phyloP scores from a whole-genome alignment of 2,113 vertebrate genomes.

The Vimba vimba region DNA sequence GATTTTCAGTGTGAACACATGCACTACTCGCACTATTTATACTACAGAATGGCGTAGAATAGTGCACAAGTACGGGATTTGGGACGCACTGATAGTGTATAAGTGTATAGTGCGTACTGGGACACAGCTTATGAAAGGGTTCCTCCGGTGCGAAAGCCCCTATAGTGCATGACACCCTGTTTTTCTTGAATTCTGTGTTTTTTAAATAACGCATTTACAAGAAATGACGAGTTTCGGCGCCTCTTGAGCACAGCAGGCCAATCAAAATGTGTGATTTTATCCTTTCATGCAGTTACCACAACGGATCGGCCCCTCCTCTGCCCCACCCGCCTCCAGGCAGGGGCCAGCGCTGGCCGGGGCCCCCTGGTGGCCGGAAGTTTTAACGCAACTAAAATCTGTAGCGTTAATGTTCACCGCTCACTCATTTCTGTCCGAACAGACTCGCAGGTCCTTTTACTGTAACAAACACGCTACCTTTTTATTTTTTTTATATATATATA shows the following conservation, averaged over 20 bases:
- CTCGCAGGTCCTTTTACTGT: constrained; percentile 24
- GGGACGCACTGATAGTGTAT: too few species aligned
- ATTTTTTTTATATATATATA: not conserved
- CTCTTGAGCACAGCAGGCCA: constrained; percentile 66
- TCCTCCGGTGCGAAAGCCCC: too few species aligned
- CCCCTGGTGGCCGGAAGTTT: constrained; percentile 80
- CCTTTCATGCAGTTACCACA: constrained; percentile 83
- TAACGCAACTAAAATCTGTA: constrained; percentile 71
- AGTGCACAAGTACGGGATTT: too few species aligned
- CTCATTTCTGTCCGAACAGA: constrained; percentile 25
- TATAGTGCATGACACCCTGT: constrained; percentile 42
- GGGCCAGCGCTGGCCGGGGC: constrained; percentile 82
- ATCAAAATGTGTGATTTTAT: constrained; percentile 81
- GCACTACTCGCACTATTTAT: too few species aligned
- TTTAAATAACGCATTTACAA: not conserved
- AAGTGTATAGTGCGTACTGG: too few species aligned
- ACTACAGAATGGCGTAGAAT: too few species aligned
- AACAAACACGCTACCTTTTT: constrained; percentile 31
- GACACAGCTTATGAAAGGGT: too few species aligned
- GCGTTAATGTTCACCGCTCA: constrained; percentile 50
- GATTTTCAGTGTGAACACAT: too few species aligned
- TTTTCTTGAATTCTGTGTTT: constrained; percentile 23
- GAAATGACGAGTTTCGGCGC: constrained; percentile 52
- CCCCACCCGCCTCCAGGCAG: constrained; percentile 77
- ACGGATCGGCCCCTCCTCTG: constrained; percentile 79